Evolutionary conservation across 2,113 vertebrate species (phyloP), one percentile per base, ranked within the genome.

Genomic region (Oxygymnocypris stewartii): DNA sequence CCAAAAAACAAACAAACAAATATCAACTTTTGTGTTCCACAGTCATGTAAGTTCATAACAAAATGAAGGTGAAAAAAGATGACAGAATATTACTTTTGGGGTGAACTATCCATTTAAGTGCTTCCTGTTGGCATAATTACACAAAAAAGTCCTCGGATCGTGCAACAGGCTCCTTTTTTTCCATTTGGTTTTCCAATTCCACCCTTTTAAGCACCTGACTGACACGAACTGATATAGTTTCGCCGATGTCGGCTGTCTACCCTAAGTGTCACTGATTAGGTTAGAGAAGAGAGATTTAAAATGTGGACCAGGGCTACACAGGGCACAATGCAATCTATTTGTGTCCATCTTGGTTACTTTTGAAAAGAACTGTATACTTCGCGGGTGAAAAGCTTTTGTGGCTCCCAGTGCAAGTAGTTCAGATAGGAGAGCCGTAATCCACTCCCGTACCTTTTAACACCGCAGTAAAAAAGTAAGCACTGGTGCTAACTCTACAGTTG

Each of bases 321-420:
- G 89, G 88, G 90, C 90, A 90, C 89, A 86, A 87, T 74, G 90
- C 92, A 94, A 93, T 93, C 91, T 92, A 90, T 89, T 90, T 90
- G 91, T 91, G 92, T 93, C 92, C 61, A 37, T 91, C 89, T 92
- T 89, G 91, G 89, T 94, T 93, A 92, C 86, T 78, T 69, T 67
- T 80, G 71, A 65, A 87, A 87, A 82, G 57, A 31, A 57, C 65
- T 82, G 40, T 82, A 67, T 65, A 76, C 65, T 69, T 67, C 59
- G 42, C 4, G 54, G 79, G 69, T 63, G 79, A 83, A 78, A 79
- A 67, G 79, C 79, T 87, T 87, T 76, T 82, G 74, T 65, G 57
- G 74, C 28, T 83, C 61, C 73, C 65, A 79, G 73, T 57, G 79
- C 28, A 44, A 65, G 77, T 69, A 79, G 87, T 82, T 82, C 78